Base-by-base conservation (phyloP, 1,140 invertebrate genomes). In the Drosophila ercepeae region DNA sequence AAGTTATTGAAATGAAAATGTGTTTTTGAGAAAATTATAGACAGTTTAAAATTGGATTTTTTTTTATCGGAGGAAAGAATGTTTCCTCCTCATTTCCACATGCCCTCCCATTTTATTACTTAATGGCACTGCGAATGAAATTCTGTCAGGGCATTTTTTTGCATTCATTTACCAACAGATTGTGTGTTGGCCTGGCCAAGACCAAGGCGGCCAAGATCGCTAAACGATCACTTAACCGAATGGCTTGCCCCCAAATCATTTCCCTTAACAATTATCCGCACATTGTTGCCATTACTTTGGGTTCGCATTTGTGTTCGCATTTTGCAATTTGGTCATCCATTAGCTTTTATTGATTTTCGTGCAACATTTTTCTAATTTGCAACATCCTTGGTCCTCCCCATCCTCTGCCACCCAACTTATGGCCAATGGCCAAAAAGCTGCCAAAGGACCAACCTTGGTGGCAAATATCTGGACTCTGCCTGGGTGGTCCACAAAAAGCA, bases 351-450 rank as follows among this genome's bases (percentile, higher is more conserved):
- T 82, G 78, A 83, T 83, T 74, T 83, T 83, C 74, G 69, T 63
- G 73, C 78, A 82, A 82, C 73, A 82, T 82, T 77, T 77, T 82
- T 82, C 78, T 82, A 82, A 82, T 82, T 82, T 82, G 78, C 78
- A 82, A 74, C 52, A 68, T 55, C 36, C 36, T 34, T 7, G 5
- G 11, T 13, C 13, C 5, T 9, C 4, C 11, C 3, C 21, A 2
- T 21, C 21, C 21, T 21, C n/a, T n/a, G n/a, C n/a, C n/a, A n/a
- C 23, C n/a, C 44, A 44, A 36, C 21, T 39, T 18, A 16, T 8
- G 53, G 21, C n/a, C 39, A 55, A n/a, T 32, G 41, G 25, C 21
- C n/a, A 19, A 36, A 36, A 36, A 14, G n/a, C n/a, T n/a, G n/a
- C 3, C 4, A 13, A 9, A 36, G 34, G 46, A 18, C 36, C 75